phyloP scores from a whole-genome alignment of 2,113 vertebrate species.

The Alaudala cheleensis region DNA sequence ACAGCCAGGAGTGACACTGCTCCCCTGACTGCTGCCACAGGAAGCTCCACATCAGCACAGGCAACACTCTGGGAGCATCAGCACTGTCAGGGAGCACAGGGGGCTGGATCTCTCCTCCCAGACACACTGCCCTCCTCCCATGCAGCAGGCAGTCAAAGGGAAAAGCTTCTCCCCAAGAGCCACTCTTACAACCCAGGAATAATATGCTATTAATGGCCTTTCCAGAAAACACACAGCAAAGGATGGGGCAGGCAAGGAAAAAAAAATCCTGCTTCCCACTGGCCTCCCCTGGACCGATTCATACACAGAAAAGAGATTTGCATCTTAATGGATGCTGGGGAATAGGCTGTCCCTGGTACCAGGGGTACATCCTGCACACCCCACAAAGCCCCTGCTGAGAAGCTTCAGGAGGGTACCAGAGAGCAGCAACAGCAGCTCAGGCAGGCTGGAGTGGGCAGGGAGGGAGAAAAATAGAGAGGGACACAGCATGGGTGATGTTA shows the following conservation, averaged over 20 bases:
- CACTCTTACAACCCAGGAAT: neutral
- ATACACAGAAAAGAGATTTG: neutral
- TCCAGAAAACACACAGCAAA: neutral
- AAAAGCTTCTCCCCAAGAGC: neutral
- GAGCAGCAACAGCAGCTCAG: neutral
- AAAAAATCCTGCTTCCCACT: neutral
- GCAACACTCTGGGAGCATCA: neutral
- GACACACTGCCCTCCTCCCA: neutral
- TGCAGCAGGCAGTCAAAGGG: neutral
- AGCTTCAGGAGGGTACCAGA: neutral
- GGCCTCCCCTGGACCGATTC: neutral
- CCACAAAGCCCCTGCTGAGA: neutral
- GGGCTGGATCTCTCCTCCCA: neutral
- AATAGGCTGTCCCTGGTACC: neutral
- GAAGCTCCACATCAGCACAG: neutral
- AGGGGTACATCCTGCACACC: neutral
- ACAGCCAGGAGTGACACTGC: neutral
- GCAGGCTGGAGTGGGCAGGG: neutral
- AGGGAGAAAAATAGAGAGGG: neutral
- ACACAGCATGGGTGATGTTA: neutral
- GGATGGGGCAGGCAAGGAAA: accelerated
- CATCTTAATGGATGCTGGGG: neutral
- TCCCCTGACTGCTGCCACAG: neutral
- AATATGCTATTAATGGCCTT: neutral
- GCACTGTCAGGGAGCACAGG: neutral